phyloP scores from a whole-genome alignment of 1,140 invertebrate genomes.

The Hylaeus volcanicus region DNA sequence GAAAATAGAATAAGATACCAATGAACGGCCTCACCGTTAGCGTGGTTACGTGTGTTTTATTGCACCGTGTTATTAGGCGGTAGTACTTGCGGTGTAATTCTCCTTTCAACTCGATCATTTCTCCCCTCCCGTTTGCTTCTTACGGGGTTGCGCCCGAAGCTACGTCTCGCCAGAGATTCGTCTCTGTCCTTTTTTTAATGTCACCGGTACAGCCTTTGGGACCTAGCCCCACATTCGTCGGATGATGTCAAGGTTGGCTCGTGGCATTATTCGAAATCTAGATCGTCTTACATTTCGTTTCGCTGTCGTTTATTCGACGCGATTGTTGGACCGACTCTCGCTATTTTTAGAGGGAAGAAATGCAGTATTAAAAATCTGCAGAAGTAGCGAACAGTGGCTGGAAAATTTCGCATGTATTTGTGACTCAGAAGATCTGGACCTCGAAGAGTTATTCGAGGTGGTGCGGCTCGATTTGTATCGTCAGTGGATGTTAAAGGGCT shows the following conservation, averaged over 20 bases:
- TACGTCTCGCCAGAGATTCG: neutral
- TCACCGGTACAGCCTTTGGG: neutral
- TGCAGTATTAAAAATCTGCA: too few relatives aligned
- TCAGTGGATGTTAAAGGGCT: too few relatives aligned
- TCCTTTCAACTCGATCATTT: neutral
- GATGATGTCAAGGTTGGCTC: conserved; percentile 54
- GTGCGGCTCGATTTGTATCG: too few relatives aligned
- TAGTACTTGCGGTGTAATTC: neutral
- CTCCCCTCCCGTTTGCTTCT: neutral
- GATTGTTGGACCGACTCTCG: too few relatives aligned
- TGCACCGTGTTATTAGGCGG: conserved; percentile 58
- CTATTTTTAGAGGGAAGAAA: too few relatives aligned
- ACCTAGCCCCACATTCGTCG: conserved; percentile 33
- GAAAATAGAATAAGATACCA: conserved; percentile 72
- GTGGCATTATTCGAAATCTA: conserved; percentile 39
- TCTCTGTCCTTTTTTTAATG: neutral
- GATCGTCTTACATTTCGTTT: conserved; percentile 15
- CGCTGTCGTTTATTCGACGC: too few relatives aligned
- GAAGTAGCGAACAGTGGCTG: too few relatives aligned
- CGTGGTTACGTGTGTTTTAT: conserved; percentile 54
- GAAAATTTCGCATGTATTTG: too few relatives aligned
- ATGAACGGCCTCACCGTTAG: conserved; percentile 51
- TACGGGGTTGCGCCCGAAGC: too few relatives aligned
- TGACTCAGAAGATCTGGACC: too few relatives aligned
- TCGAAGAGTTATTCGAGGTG: too few relatives aligned